Evolutionary conservation across 1,140 invertebrate species (phyloP).

Genomic region (Colletes gigas): DNA sequence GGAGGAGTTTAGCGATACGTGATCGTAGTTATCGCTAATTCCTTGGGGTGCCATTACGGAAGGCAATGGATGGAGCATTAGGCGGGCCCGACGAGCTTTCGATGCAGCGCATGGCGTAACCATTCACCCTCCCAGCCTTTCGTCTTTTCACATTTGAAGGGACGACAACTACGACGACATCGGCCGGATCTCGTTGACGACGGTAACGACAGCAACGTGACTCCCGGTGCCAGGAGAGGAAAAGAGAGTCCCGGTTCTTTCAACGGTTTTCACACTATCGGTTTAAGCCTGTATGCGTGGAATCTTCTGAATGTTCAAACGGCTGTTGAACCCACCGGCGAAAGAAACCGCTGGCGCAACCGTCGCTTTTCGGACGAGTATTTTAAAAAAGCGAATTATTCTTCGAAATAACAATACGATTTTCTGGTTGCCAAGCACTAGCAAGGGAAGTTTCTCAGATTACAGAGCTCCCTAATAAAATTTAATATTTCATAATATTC

Average conservation of each 20-base stretch:
- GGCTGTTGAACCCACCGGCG: background rate
- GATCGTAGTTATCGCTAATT: constrained; percentile 70
- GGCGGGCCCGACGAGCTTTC: constrained; percentile 44
- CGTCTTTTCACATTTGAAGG: constrained; percentile 58
- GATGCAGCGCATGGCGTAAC: constrained; percentile 56
- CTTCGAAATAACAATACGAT: background rate
- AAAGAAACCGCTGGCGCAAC: background rate
- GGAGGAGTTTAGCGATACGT: constrained; percentile 59
- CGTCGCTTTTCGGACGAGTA: background rate
- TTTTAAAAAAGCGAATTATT: background rate
- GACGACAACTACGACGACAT: constrained; percentile 55
- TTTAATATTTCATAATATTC: too few species aligned
- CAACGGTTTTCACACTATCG: constrained; percentile 45
- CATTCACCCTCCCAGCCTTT: constrained; percentile 51
- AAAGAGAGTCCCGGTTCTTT: constrained; percentile 28
- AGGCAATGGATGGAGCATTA: constrained; percentile 64
- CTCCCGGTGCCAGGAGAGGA: constrained; percentile 36
- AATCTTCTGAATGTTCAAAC: constrained; percentile 22
- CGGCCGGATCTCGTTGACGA: constrained; percentile 67
- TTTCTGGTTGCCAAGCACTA: too few species aligned
- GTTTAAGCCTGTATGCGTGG: constrained; percentile 27
- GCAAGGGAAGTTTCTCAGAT: too few species aligned
- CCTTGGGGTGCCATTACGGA: constrained; percentile 61
- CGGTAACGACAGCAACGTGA: constrained; percentile 70
- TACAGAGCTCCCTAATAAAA: too few species aligned